Percentiles rank a stretch among this genome's conserved stretches.
Evolutionary conservation across 2,113 vertebrate genomes (phyloP).

Genomic region (Crotalus helleri): DNA sequence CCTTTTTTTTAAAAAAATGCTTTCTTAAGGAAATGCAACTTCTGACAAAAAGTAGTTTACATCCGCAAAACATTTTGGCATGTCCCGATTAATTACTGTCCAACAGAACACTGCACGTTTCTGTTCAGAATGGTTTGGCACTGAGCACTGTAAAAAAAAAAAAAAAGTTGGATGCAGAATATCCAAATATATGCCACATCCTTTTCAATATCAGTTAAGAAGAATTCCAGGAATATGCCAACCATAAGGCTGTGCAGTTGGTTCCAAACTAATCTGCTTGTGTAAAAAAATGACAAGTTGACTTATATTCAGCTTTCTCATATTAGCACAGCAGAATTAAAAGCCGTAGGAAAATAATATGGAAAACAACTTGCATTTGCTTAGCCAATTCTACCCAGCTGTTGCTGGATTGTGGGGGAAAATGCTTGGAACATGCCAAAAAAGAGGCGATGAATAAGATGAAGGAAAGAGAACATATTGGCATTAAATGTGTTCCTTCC

Average conservation of each 20-base stretch:
- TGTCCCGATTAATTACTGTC: background rate
- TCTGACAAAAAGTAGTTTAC: constrained; percentile 1
- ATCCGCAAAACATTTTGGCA: constrained; percentile 2
- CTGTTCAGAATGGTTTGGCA: background rate
- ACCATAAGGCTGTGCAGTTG: constrained; percentile 21
- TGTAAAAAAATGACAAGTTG: constrained; percentile 29
- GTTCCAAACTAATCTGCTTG: constrained; percentile 48
- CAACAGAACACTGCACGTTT: background rate
- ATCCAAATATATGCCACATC: constrained; percentile 37
- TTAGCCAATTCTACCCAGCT: constrained; percentile 54
- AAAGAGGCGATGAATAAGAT: constrained; percentile 17
- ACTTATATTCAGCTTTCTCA: constrained; percentile 44
- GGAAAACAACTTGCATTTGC: constrained; percentile 41
- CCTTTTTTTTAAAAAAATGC: background rate
- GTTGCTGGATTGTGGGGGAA: constrained; percentile 32
- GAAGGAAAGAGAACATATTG: constrained; percentile 12
- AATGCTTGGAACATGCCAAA: constrained; percentile 19
- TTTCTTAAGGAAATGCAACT: background rate
- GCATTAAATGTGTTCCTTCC: background rate
- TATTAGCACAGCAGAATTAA: constrained; percentile 45
- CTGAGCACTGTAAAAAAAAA: constrained; percentile 18
- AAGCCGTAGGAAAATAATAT: constrained; percentile 43
- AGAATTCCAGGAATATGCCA: constrained; percentile 28
- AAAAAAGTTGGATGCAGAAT: constrained; percentile 17
- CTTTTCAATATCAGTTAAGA: constrained; percentile 33